These are phyloP conservation scores for Diacarnus erythraeanus DNA, from an alignment of 37 sponge, comb jelly and placozoan genomes.

Conservation along the genomic window DNA sequence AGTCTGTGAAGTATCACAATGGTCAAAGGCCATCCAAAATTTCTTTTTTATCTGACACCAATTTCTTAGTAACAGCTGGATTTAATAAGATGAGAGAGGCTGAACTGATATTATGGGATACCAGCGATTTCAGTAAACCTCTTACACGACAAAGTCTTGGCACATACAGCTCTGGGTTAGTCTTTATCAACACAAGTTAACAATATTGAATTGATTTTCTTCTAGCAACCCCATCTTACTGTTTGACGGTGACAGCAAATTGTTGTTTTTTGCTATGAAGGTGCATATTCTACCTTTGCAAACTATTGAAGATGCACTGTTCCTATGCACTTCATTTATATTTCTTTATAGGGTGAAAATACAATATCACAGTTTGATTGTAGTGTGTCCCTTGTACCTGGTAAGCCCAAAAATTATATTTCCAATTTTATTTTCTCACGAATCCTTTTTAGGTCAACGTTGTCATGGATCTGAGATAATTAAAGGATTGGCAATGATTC, in stretches of 20 bases:
- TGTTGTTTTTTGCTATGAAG: constrained; percentile 73
- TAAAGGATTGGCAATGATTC: constrained; percentile 75
- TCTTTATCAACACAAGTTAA: not conserved
- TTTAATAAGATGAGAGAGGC: constrained; percentile 45
- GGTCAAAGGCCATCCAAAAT: constrained; percentile 65
- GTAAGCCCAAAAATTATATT: not conserved
- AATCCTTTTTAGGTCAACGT: constrained; percentile 42
- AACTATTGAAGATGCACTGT: no score
- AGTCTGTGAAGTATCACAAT: constrained; percentile 62
- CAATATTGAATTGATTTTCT: not conserved
- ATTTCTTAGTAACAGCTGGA: constrained; percentile 70
- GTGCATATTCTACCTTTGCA: no score
- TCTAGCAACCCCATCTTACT: constrained; percentile 70
- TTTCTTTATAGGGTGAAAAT: not conserved
- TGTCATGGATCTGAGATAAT: constrained; percentile 42
- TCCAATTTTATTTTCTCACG: no score
- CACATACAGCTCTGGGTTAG: not conserved
- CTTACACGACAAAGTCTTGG: constrained; percentile 33
- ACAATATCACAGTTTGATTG: not conserved
- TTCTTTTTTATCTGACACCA: constrained; percentile 60
- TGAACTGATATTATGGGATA: constrained; percentile 76
- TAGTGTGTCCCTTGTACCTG: not conserved
- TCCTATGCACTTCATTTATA: not conserved
- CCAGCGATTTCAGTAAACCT: constrained; percentile 42
- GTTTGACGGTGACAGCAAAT: constrained; percentile 81